Evolutionary conservation across 2,888 invertebrate genomes (phyloP).

Genomic region (Steinernema scapterisci): DNA sequence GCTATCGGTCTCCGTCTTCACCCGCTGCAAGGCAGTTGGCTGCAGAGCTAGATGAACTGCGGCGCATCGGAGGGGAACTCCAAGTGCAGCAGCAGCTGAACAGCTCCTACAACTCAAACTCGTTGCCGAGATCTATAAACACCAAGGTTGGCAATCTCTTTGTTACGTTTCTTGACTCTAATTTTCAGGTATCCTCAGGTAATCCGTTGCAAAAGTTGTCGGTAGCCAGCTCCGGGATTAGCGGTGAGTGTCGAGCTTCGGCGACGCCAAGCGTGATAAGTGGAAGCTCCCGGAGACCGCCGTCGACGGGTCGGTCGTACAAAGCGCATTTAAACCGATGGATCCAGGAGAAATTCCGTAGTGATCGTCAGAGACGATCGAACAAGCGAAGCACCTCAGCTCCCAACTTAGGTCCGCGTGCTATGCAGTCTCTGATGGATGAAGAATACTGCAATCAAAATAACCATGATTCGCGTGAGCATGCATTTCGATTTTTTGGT

Average conservation of each 20-base stretch:
- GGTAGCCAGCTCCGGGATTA: slow-evolving; percentile 15
- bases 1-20: slow-evolving; percentile 60
- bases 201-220: slow-evolving; percentile 22
- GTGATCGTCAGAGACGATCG: slow-evolving; percentile 16
- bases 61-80: slow-evolving; percentile 49
- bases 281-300: slow-evolving; percentile 10
- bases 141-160: slow-evolving; percentile 41
- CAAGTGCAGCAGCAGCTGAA: slow-evolving; percentile 37
- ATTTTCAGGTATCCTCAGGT: background rate
- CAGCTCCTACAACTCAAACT: slow-evolving; percentile 51
- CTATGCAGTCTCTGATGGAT: slow-evolving; percentile 36
- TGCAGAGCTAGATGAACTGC: slow-evolving; percentile 65
- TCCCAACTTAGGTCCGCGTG: slow-evolving; percentile 82
- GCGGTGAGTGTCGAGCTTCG: slow-evolving; percentile 22
- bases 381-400: slow-evolving; percentile 80
- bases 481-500: slow-evolving; percentile 9
- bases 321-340: slow-evolving; percentile 33
- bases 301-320: slow-evolving; percentile 38
- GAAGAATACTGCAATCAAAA: slow-evolving; percentile 37
- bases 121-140: slow-evolving; percentile 57
- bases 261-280: slow-evolving; percentile 21
- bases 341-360: slow-evolving; percentile 36
- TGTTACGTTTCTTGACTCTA: background rate
- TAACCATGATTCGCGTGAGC: slow-evolving; percentile 22
- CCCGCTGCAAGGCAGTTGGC: slow-evolving; percentile 66